Conservation (phyloP, 2,113 vertebrate genomes). For the Caloenas nicobarica region DNA sequence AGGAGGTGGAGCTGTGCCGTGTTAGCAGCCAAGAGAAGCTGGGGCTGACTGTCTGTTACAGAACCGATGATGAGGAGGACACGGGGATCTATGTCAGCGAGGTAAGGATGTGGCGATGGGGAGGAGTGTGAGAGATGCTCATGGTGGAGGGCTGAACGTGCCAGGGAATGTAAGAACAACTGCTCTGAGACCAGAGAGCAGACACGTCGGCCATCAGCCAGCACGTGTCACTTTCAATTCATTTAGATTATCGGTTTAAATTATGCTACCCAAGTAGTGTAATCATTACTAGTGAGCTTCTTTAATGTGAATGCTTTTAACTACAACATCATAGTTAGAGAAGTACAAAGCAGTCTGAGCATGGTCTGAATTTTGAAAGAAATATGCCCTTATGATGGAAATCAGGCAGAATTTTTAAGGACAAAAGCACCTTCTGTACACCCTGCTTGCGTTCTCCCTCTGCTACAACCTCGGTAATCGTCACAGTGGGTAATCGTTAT, state of each 20-base stretch:
- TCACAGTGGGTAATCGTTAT: not conserved
- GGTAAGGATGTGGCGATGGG: conserved; percentile 71
- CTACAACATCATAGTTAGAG: not conserved
- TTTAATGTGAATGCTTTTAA: conserved; percentile 39
- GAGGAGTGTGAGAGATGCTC: not conserved
- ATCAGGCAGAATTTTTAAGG: not conserved
- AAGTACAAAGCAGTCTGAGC: conserved; percentile 10
- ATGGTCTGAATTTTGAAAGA: conserved; percentile 17
- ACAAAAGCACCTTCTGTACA: not conserved
- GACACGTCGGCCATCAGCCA: conserved; percentile 12
- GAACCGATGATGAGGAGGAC: conserved; percentile 96
- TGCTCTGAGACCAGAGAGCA: not conserved
- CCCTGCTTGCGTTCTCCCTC: not conserved
- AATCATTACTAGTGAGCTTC: conserved; percentile 55
- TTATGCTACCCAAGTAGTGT: conserved; percentile 20
- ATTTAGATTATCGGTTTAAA: conserved; percentile 52
- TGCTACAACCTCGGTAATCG: not conserved
- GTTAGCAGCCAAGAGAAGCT: conserved; percentile 93
- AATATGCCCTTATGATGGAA: not conserved
- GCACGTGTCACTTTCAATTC: conserved; percentile 30
- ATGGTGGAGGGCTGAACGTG: not conserved
- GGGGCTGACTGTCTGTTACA: conserved; percentile 94
- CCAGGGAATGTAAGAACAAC: not conserved
- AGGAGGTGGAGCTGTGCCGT: conserved; percentile 94
- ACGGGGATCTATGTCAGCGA: conserved; percentile 92